These are phyloP conservation scores for Epiblema foenella DNA, from an alignment of 2,888 invertebrate species.

Conservation along the genomic window DNA sequence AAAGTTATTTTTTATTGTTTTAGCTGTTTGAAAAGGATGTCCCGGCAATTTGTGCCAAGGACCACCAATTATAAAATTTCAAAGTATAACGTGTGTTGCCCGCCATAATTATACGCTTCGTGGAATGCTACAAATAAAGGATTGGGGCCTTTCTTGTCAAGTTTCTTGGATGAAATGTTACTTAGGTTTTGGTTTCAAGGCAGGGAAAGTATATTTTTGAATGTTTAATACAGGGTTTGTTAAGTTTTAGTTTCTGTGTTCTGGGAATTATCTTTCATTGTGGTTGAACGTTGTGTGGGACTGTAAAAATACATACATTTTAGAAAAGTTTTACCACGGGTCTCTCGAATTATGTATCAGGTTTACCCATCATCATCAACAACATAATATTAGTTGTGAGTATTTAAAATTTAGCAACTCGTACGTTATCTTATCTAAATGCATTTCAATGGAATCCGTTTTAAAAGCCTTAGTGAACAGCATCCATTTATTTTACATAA, in stretches of 20 bases:
- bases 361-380: no score
- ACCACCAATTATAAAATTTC: conserved; percentile 68
- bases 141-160: conserved; percentile 42
- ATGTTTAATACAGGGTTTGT: conserved; percentile 32
- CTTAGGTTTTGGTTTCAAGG: conserved; percentile 28
- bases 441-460: no score
- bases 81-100: conserved; percentile 63
- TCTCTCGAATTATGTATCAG: no score
- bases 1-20: conserved; percentile 42
- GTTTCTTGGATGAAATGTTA: conserved; percentile 41
- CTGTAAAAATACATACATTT: background rate
- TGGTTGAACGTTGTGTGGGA: background rate
- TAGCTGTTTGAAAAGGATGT: conserved; percentile 56
- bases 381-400: no score
- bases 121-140: conserved; percentile 43
- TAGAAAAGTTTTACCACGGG: no score
- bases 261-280: conserved; percentile 4
- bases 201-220: conserved; percentile 28
- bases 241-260: conserved; percentile 15
- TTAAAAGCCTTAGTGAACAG: no score
- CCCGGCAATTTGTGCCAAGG: conserved; percentile 63
- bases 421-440: no score
- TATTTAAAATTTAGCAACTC: no score
- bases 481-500: no score
- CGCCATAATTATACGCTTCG: conserved; percentile 41